Evolutionary conservation across 1,140 invertebrate species (phyloP), one percentile per base, ranked within the genome.

Genomic region (Gryllus bimaculatus): DNA sequence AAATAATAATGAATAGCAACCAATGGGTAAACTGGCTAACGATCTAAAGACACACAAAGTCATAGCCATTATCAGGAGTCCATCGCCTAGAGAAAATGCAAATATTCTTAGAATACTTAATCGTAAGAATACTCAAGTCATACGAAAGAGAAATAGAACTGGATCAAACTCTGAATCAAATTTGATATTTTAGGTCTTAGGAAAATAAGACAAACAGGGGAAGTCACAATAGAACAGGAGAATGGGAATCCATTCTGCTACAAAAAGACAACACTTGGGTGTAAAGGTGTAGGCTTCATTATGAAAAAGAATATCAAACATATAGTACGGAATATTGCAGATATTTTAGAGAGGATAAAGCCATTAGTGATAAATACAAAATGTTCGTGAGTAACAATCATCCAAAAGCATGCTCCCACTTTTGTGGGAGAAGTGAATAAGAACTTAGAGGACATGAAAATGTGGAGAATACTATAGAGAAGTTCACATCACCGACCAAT

Each of bases 151-250:
- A 74, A 74, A n/a, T 74, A 8, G 74, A 74, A 74, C 21, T 74
- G 20, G n/a, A 74, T 20, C 18, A 74, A 8, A n/a, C 74, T 74
- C 74, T 74, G 20, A 74, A 74, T 74, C 74, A 74, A 74, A 74
- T 74, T 74, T 74, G 74, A 74, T n/a, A 74, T 74, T 20, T 26
- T 74, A 26, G 74, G 74, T n/a, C 21, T 74, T 20, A 26, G 74
- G 8, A n/a, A 74, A 74, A n/a, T 74, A 8, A 74, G 74, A 74
- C 18, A 26, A 74, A 74, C n/a, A n/a, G 74, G 74, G n/a, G 74
- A 74, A 26, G n/a, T n/a, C 74, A 74, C 20, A 74, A 18, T 20
- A 74, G 74, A 74, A 74, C 18, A n/a, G 21, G 8, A 8, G 21
- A 74, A 10, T n/a, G 74, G 74, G 8, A n/a, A 74, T n/a, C 74